A percentile compares a stretch with the other conserved stretches of the same genome.
These are phyloP conservation scores for Machimus atricapillus DNA, from an alignment of 2,888 invertebrate species.

Conservation along the genomic window DNA sequence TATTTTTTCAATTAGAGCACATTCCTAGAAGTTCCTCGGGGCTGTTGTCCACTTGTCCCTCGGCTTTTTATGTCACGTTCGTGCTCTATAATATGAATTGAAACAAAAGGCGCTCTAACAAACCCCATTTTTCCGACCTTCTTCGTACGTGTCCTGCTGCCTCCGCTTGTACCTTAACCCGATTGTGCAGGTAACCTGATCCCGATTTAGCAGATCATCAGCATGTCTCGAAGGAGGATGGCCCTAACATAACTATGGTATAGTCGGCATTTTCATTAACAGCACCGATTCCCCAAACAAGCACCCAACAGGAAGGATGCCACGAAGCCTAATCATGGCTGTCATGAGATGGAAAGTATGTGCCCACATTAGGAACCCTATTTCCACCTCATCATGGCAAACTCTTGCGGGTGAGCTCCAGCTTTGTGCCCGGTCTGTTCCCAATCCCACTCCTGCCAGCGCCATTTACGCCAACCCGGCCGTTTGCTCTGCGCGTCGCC, in stretches of 20 bases:
- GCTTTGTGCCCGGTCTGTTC: background rate
- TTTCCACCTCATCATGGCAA: conserved; percentile 2
- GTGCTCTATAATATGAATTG: background rate
- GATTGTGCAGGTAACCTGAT: background rate
- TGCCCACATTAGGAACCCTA: conserved; percentile 2
- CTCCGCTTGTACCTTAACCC: background rate
- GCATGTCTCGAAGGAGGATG: background rate
- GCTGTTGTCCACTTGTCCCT: background rate
- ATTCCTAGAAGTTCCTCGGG: background rate
- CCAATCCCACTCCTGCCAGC: background rate
- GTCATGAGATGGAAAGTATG: background rate
- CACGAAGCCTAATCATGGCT: conserved; percentile 4
- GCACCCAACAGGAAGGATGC: conserved; percentile 4
- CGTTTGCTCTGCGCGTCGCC: background rate
- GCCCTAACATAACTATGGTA: background rate
- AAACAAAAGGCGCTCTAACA: background rate
- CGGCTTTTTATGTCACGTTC: background rate
- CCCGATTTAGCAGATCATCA: background rate
- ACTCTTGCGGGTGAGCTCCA: background rate
- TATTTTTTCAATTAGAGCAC: background rate
- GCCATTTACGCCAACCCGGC: background rate
- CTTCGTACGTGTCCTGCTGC: background rate
- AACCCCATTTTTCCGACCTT: background rate
- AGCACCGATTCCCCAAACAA: background rate
- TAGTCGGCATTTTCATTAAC: background rate